Percentiles rank a stretch among this genome's conserved stretches.
Conservation (phyloP, 2,888 invertebrate genomes). For the Oscheius myriophilus region DNA sequence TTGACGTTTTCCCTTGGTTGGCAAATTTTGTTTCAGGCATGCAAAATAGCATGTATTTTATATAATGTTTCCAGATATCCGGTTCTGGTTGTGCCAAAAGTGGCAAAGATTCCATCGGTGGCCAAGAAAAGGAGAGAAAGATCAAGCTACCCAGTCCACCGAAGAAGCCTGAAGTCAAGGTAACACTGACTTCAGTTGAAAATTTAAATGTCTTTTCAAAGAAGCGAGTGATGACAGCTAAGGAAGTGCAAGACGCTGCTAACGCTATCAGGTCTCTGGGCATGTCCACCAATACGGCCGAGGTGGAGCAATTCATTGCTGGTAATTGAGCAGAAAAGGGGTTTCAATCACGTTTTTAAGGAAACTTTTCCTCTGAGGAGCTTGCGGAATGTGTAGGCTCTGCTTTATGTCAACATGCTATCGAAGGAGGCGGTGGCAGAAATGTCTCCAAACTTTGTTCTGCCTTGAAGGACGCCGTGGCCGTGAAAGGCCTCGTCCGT, state of each 20-base stretch:
- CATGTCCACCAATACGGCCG: constrained; percentile 35
- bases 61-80: background rate
- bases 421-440: constrained; percentile 63
- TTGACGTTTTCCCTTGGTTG: too few species aligned
- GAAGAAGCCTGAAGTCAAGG: constrained; percentile 25
- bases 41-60: too few species aligned
- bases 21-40: too few species aligned
- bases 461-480: constrained; percentile 55
- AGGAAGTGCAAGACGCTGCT: constrained; percentile 46
- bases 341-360: constrained; percentile 32
- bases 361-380: constrained; percentile 55
- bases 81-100: constrained; percentile 19
- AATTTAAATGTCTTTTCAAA: background rate
- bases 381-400: constrained; percentile 56
- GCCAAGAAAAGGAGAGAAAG: constrained; percentile 21
- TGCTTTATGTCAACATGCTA: constrained; percentile 60
- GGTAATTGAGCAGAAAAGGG: constrained; percentile 16
- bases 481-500: constrained; percentile 55
- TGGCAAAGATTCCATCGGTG: constrained; percentile 10
- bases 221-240: constrained; percentile 50
- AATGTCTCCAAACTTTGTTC: constrained; percentile 60
- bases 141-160: constrained; percentile 22
- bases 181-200: background rate
- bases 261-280: constrained; percentile 42
- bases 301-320: constrained; percentile 52